Evolutionary conservation across 1,140 invertebrate species (phyloP).

Genomic region (Drosophila persimilis): DNA sequence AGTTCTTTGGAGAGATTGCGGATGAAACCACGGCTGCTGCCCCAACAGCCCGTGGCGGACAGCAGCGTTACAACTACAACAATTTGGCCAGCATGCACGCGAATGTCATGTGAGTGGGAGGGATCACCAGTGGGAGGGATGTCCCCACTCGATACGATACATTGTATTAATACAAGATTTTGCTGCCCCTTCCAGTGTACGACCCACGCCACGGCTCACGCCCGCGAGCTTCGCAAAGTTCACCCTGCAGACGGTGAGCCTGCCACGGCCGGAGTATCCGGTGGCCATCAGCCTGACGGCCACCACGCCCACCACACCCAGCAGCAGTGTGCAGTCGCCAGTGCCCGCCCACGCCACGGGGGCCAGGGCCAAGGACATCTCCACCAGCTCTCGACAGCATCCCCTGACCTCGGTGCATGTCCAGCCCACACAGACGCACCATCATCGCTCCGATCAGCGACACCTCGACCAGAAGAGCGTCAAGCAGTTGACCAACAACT

Average conservation of each 20-base stretch:
- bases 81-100: slow-evolving; percentile 81
- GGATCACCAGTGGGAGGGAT: too few relatives aligned
- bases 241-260: slow-evolving; percentile 88
- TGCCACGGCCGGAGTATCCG: slow-evolving; percentile 89
- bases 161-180: neutral
- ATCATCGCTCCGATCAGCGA: slow-evolving; percentile 19
- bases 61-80: slow-evolving; percentile 64
- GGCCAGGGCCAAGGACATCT: slow-evolving; percentile 55
- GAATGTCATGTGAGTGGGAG: slow-evolving; percentile 79
- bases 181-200: slow-evolving; percentile 43
- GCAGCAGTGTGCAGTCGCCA: slow-evolving; percentile 68
- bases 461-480: slow-evolving; percentile 87
- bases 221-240: slow-evolving; percentile 85
- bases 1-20: slow-evolving; percentile 76
- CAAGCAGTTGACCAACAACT: slow-evolving; percentile 88
- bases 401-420: slow-evolving; percentile 69
- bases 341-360: slow-evolving; percentile 51
- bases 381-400: slow-evolving; percentile 31
- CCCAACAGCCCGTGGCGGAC: slow-evolving; percentile 14
- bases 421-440: slow-evolving; percentile 34
- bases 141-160: too few relatives aligned
- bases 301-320: slow-evolving; percentile 75
- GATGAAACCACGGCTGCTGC: slow-evolving; percentile 39
- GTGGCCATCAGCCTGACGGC: slow-evolving; percentile 83
- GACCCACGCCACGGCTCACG: slow-evolving; percentile 66